Percentiles rank a stretch among this genome's conserved stretches.
Conservation (phyloP, 2,888 invertebrate species). For the Chaitophorus viminalis region DNA sequence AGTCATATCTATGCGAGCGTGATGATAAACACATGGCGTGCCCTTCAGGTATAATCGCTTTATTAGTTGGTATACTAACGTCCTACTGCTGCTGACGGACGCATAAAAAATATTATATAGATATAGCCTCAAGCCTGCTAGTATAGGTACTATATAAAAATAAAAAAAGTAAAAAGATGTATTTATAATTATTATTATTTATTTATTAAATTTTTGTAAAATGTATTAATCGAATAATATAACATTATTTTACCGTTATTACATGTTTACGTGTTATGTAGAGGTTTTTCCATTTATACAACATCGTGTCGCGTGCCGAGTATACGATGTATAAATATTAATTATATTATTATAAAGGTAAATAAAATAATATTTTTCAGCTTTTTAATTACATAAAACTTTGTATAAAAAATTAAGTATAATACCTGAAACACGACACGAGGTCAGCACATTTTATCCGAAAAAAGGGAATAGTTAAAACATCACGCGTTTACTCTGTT, state of each 20-base stretch:
- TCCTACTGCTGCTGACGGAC: not conserved
- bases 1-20: slow-evolving; percentile 18
- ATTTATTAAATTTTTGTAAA: not conserved
- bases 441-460: no score
- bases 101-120: not conserved
- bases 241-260: not conserved
- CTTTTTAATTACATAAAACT: not conserved
- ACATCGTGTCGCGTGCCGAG: not conserved
- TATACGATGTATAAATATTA: not conserved
- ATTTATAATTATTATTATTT: not conserved
- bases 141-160: not conserved
- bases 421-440: no score
- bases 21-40: slow-evolving; percentile 50
- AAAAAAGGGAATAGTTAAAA: not conserved
- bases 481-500: not conserved
- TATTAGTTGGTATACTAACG: slow-evolving; percentile 15
- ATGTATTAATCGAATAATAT: not conserved
- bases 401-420: no score
- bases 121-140: not conserved
- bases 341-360: not conserved
- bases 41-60: slow-evolving; percentile 53
- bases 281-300: not conserved
- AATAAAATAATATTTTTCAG: not conserved
- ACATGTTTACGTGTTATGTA: not conserved
- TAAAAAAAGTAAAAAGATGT: slow-evolving; percentile 9